Base-by-base conservation (phyloP, 2,888 invertebrate species). In the Latheticus oryzae region DNA sequence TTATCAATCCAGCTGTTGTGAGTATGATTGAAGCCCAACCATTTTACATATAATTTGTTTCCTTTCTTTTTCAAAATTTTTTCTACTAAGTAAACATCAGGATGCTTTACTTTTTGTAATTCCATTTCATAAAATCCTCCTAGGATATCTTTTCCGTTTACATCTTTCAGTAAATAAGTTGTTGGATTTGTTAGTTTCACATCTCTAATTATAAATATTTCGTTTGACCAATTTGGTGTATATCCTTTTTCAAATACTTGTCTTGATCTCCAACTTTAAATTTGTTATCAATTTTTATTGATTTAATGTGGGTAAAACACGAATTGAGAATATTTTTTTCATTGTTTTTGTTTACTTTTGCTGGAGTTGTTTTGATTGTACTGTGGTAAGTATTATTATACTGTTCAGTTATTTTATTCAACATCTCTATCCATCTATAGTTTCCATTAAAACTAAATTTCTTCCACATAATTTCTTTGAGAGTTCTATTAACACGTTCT, bases 191-290 rank as follows among this genome's bases (percentile, higher is more conserved):
- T 32, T 5, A 12, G 1, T 9, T 32, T 32, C n/a, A n/a, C n/a
- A n/a, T n/a, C n/a, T n/a, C n/a, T n/a, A n/a, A n/a, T n/a, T n/a
- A n/a, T n/a, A n/a, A n/a, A n/a, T 12, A 32, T 5, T n/a, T n/a
- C n/a, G n/a, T n/a, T n/a, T n/a, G n/a, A n/a, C n/a, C n/a, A n/a
- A n/a, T n/a, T 72, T 0, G 72, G 70, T 1, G 66, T 68, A 40
- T 73, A 76, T 2, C 70, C 71, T 65, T 75, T 75, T 5, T 66
- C 67, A 60, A 75, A 74, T 5, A 68, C 24, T 7, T 52, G 42
- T 59, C 71, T 72, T 64, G 42, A 62, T 75, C 71, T 7, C 67
- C 70, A 32, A 70, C 43, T 42, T 59, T 67, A 30, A 57, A 67
- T 40, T 61, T 23, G 3, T 23, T 23, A 4, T 65, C 11, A 8